A percentile compares a stretch with the other conserved stretches of the same genome.
Evolutionary conservation across 1,140 invertebrate species (phyloP).

Genomic region (Megalopta genalis): DNA sequence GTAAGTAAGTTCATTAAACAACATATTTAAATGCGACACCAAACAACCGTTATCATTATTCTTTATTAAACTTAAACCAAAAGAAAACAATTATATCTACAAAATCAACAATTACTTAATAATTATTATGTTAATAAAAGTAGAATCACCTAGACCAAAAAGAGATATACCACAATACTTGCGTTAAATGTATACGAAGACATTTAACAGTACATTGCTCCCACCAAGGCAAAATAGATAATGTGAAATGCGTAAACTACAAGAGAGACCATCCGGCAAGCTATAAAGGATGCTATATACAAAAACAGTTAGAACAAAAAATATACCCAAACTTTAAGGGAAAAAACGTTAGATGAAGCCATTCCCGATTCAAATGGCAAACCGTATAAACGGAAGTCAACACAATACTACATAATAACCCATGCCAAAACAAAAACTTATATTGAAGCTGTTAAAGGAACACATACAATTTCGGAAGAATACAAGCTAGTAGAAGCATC

Average conservation of each 20-base stretch:
- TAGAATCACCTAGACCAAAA: neutral
- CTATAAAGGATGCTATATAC: neutral
- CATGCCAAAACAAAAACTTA: neutral
- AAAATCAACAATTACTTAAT: neutral
- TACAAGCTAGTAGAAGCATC: neutral
- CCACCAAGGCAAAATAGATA: neutral
- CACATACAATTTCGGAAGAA: neutral
- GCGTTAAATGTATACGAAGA: neutral
- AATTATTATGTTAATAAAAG: neutral
- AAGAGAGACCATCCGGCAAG: too few relatives aligned
- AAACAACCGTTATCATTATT: neutral
- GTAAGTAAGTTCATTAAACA: neutral
- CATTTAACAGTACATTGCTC: neutral
- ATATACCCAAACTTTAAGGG: neutral
- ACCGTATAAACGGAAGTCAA: neutral
- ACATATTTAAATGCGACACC: neutral
- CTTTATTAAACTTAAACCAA: neutral
- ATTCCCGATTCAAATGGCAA: slow-evolving; percentile 62
- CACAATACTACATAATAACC: neutral
- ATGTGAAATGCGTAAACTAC: neutral
- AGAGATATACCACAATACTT: neutral
- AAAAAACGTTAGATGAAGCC: slow-evolving; percentile 33
- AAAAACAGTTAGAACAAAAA: neutral
- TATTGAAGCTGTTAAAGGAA: too few relatives aligned
- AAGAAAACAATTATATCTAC: neutral